phyloP scores from a whole-genome alignment of 2,797 vertebrate genomes.

The Sebastolobus alascanus region DNA sequence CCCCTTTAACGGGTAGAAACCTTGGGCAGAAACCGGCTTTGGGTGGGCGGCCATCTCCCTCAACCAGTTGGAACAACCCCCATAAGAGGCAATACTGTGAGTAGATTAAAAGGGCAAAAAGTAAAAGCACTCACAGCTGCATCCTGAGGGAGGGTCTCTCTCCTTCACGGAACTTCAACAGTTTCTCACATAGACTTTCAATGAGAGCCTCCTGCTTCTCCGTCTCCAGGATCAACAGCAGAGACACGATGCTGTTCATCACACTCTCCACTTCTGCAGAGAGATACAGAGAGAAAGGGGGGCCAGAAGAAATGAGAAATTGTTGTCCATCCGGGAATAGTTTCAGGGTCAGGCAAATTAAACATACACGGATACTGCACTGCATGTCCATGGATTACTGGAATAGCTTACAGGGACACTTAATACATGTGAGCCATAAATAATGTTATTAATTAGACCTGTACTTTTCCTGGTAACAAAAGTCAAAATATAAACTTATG shows the following conservation, averaged over 20 bases:
- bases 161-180: conserved; percentile 96
- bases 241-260: conserved; percentile 98
- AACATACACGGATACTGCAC: background rate
- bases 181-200: conserved; percentile 96
- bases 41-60: too few relatives aligned
- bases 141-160: conserved; percentile 97
- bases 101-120: background rate
- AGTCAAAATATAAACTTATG: too few relatives aligned
- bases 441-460: background rate
- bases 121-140: conserved; percentile 91
- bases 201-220: conserved; percentile 97
- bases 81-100: background rate
- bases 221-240: conserved; percentile 95
- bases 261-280: conserved; percentile 95
- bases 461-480: background rate
- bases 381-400: background rate
- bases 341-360: background rate
- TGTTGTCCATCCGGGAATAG: background rate
- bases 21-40: too few relatives aligned
- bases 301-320: background rate
- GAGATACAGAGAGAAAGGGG: conserved; percentile 3
- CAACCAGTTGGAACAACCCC: background rate
- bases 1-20: too few relatives aligned
- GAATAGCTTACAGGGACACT: background rate
- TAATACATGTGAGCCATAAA: too few relatives aligned